Evolutionary conservation across 2,113 vertebrate species (phyloP), one percentile per base, ranked within the genome.

Genomic region (Coryphaenoides rupestris): DNA sequence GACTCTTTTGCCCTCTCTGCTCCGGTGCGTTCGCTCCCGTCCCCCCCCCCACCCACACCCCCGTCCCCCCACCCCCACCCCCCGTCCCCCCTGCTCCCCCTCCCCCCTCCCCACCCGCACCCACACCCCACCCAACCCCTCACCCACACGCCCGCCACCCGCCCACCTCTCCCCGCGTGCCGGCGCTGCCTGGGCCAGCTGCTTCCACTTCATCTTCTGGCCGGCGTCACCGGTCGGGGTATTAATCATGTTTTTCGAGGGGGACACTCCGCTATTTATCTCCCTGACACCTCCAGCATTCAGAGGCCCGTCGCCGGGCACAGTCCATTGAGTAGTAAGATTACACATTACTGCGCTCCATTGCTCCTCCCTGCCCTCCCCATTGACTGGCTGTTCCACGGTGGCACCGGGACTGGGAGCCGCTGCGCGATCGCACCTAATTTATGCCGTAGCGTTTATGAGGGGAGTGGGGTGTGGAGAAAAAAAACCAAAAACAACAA

Each of bases 171-270:
- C 91, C 91, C 90, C 92, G 91, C 91, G 84, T 93, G 92, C 93
- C 92, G 93, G 92, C 92, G 92, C 94, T 94, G 95, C 93, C 95
- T 92, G 91, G 93, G 90, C 93, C 97, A 99, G 96, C 97, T 99
- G 97, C 95, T 98, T 91, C 95, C 93, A 94, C 95, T 97, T 94
- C 94, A 95, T 98, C 97, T 98, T 96, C 94, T 92, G 94, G n/a
- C n/a, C 95, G 94, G 91, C 95, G 93, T 96, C 96, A 96, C 94
- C 92, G 92, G 91, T 91, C 86, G 93, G 90, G 93, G 95, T 95
- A 99, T 99, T 98, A 99, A 99, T 99, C 97, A 99, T 99, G 96
- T 98, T 99, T 98, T 96, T 98, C 87, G 94, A 98, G 93, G 92
- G 95, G 96, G 96, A 98, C 95, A 95, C 95, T 95, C 87, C 83